Base-by-base conservation (phyloP, 2,113 vertebrate genomes). In the Python bivittatus region DNA sequence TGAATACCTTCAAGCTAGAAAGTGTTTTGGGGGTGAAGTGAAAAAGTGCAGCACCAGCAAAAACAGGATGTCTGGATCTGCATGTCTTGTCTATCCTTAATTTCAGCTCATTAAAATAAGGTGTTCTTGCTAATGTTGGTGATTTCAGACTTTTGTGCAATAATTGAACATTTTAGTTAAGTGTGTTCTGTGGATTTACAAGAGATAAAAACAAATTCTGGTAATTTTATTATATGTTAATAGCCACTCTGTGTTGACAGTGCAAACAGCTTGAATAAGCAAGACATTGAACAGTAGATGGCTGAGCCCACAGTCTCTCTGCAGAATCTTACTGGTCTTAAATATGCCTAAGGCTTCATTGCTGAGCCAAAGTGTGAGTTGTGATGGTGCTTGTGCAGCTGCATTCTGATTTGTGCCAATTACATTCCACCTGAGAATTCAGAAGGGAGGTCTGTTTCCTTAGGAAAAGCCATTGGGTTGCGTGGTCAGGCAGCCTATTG, bases 211-310 rank as follows among this genome's bases (percentile, higher is more conserved):
- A 48, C 6, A 84, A 52, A 84, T 52, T 84, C 25, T 48, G 27
- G 48, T n/a, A n/a, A n/a, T 17, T 0, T 6, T 61, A 3, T 68
- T 42, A 64, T 93, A 33, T 64, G 87, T 83, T 92, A 89, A 23
- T 86, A 72, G 85, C 89, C 89, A 53, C 91, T 90, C 91, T 92
- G 48, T 33, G 12, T 52, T 88, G 89, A 20, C 0, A 42, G 0
- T 94, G 88, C 88, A 91, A 92, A 85, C 57, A 56, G 60, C 88
- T 58, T 64, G 23, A 86, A 58, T 91, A 25, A 94, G 27, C 10
- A 86, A 86, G 52, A 86, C 27, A 53, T 53, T 87, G 22, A 33
- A 87, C 7, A 57, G 83, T 44, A 38, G 9, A 38, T 57, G 86
- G 17, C 29, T 54, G 48, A 56, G 7, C 27, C 29, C 8, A 56